phyloP scores from a whole-genome alignment of 2,888 invertebrate species.

The Cosmorhoe ocellata region DNA sequence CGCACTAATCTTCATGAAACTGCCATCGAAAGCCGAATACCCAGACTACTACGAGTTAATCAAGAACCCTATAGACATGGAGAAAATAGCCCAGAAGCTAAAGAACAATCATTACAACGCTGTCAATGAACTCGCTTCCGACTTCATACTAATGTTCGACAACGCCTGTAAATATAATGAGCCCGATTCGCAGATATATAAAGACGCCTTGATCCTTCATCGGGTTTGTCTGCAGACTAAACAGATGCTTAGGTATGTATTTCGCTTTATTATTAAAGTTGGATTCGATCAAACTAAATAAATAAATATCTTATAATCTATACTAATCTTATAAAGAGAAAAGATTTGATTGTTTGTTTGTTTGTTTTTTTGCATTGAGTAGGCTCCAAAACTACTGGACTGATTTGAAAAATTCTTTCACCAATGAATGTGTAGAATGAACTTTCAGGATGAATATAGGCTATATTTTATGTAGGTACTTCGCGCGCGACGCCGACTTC shows the following conservation, averaged over 20 bases:
- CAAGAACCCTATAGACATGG: constrained; percentile 97
- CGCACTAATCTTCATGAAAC: constrained; percentile 96
- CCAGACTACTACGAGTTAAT: constrained; percentile 99
- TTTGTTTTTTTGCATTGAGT: too few relatives aligned
- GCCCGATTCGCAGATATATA: constrained; percentile 98
- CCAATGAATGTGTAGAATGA: too few relatives aligned
- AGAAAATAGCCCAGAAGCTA: constrained; percentile 93
- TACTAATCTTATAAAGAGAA: too few relatives aligned
- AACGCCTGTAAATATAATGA: constrained; percentile 99
- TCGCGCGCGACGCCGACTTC: too few relatives aligned
- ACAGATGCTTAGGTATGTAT: constrained; percentile 87
- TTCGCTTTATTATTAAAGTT: too few relatives aligned
- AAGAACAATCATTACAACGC: constrained; percentile 89
- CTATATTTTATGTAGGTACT: too few relatives aligned
- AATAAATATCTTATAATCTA: too few relatives aligned
- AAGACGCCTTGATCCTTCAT: constrained; percentile 96
- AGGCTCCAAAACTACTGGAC: too few relatives aligned
- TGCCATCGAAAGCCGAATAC: constrained; percentile 96
- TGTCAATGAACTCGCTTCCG: constrained; percentile 93
- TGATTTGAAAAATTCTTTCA: too few relatives aligned
- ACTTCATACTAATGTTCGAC: constrained; percentile 96
- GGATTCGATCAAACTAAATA: too few relatives aligned
- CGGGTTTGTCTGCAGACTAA: constrained; percentile 96
- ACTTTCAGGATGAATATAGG: too few relatives aligned
- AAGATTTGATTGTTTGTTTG: too few relatives aligned